These are phyloP conservation scores for Panagrolaimus sp. DNA, from an alignment of 1,140 invertebrate species.

Conservation along the genomic window DNA sequence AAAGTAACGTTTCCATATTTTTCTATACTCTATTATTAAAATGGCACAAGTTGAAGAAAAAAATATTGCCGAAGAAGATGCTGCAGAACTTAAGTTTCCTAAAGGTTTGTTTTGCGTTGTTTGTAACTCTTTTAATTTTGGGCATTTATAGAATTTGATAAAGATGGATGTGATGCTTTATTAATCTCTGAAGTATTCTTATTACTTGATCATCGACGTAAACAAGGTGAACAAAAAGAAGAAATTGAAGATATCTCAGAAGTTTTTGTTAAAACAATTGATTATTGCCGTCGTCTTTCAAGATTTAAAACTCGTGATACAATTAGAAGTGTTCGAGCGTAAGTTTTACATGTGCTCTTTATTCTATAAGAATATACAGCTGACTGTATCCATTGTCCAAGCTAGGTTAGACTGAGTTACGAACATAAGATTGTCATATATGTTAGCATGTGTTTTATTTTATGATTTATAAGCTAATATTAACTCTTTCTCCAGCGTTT, in stretches of 20 bases:
- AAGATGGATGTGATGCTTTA: constrained; percentile 71
- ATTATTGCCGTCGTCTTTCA: constrained; percentile 87
- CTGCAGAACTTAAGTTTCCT: constrained; percentile 54
- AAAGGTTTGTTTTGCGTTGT: constrained; percentile 42
- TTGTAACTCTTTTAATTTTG: constrained; percentile 1
- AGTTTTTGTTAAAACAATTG: constrained; percentile 94
- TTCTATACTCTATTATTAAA: not conserved
- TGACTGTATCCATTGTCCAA: too few relatives aligned
- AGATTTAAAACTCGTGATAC: constrained; percentile 93
- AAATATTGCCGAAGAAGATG: constrained; percentile 49
- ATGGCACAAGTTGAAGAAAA: constrained; percentile 21
- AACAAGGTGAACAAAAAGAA: constrained; percentile 92
- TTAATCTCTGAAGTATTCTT: constrained; percentile 97
- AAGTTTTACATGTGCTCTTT: constrained; percentile 5
- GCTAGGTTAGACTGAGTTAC: too few relatives aligned
- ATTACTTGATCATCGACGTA: constrained; percentile 90
- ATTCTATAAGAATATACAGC: too few relatives aligned
- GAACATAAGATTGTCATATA: too few relatives aligned
- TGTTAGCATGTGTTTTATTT: too few relatives aligned
- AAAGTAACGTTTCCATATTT: not conserved
- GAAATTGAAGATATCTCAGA: constrained; percentile 75
- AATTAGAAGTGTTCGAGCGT: constrained; percentile 77
- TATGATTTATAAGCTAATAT: too few relatives aligned
- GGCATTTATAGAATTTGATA: constrained; percentile 49
- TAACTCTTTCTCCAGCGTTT: too few relatives aligned